phyloP scores from a whole-genome alignment of 2,113 vertebrate species.

The Melanerpes formicivorus region DNA sequence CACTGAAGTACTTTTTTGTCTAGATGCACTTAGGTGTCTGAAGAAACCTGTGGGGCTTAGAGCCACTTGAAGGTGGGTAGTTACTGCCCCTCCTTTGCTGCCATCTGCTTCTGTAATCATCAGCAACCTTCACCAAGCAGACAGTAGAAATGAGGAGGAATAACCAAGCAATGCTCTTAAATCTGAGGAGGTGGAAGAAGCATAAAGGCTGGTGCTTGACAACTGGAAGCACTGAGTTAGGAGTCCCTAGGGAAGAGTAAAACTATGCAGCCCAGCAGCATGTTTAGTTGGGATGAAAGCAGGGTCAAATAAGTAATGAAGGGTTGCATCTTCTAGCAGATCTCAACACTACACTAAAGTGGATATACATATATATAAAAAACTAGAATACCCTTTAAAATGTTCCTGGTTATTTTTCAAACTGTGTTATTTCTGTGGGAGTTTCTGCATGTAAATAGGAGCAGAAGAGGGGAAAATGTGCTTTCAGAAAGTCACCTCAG shows the following conservation, averaged over 20 bases:
- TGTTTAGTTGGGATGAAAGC: not conserved
- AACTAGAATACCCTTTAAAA: not conserved
- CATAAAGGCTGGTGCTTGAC: not conserved
- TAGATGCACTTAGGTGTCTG: not conserved
- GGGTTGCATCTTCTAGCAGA: not conserved
- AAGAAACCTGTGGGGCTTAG: not conserved
- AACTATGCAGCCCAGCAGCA: not conserved
- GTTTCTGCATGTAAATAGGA: not conserved
- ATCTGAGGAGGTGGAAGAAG: not conserved
- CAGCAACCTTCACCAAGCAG: not conserved
- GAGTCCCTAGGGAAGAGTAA: not conserved
- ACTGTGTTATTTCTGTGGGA: not conserved
- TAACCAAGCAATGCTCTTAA: not conserved
- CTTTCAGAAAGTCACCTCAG: accelerated
- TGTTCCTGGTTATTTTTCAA: not conserved
- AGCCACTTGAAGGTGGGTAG: not conserved
- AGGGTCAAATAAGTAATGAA: not conserved
- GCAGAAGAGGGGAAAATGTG: not conserved
- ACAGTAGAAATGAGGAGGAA: not conserved
- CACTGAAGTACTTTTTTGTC: not conserved
- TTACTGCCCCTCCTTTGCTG: not conserved
- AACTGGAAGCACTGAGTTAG: not conserved
- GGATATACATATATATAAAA: not conserved
- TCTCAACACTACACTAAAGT: not conserved
- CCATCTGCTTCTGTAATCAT: not conserved